Percentiles rank a stretch among this genome's conserved stretches.
phyloP scores from a whole-genome alignment of 2,888 invertebrate genomes.

The Minunthozetes semirufus region DNA sequence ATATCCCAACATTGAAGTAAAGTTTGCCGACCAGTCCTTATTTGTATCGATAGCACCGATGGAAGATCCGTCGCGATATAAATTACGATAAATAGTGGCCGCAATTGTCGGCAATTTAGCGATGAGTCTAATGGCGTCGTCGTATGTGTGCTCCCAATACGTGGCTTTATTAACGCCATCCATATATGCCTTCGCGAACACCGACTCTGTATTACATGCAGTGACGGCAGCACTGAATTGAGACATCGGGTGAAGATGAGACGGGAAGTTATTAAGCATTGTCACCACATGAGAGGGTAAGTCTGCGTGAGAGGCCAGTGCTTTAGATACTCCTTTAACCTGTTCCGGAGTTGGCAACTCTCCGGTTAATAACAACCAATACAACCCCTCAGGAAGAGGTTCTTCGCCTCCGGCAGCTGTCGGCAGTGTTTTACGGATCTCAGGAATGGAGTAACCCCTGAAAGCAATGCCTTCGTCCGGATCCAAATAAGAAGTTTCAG shows the following conservation, averaged over 20 bases:
- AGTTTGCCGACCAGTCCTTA: constrained; percentile 90
- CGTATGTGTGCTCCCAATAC: constrained; percentile 88
- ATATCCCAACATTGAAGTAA: constrained; percentile 83
- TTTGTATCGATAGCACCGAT: constrained; percentile 79
- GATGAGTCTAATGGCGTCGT: constrained; percentile 89
- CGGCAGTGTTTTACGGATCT: constrained; percentile 79
- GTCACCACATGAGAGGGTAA: constrained; percentile 86
- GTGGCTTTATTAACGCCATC: constrained; percentile 78
- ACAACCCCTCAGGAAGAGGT: constrained; percentile 87
- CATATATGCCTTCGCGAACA: constrained; percentile 81
- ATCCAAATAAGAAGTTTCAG: constrained; percentile 90
- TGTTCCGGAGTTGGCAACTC: constrained; percentile 76
- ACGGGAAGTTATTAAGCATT: constrained; percentile 83
- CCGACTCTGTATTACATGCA: constrained; percentile 82
- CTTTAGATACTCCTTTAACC: constrained; percentile 61
- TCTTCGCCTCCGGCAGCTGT: constrained; percentile 71
- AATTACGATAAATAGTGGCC: constrained; percentile 86
- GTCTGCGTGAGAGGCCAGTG: constrained; percentile 80
- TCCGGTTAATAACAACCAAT: constrained; percentile 84
- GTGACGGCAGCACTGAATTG: constrained; percentile 87
- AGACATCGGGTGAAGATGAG: constrained; percentile 85
- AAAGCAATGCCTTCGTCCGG: constrained; percentile 92
- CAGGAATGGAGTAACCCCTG: constrained; percentile 85
- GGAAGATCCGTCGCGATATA: constrained; percentile 73
- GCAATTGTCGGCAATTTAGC: constrained; percentile 90